These are phyloP conservation scores for Seira ritae DNA, from an alignment of 2,888 invertebrate species.

Conservation along the genomic window DNA sequence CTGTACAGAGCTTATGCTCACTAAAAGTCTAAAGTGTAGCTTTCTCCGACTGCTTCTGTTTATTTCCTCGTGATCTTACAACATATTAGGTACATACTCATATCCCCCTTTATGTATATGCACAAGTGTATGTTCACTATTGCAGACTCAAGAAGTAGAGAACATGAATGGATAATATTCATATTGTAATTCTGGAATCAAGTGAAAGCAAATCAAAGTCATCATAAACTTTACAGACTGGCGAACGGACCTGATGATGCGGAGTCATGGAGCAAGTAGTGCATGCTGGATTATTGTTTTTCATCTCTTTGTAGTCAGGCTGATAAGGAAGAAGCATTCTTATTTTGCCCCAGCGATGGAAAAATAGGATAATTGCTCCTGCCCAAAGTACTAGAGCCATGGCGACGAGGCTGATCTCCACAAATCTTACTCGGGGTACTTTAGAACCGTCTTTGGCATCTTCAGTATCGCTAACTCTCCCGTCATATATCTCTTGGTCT, in stretches of 20 bases:
- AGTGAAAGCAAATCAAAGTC: slow-evolving; percentile 60
- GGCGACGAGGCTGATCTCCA: slow-evolving; percentile 92
- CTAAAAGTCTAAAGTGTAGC: too few species aligned
- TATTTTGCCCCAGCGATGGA: slow-evolving; percentile 81
- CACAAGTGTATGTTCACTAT: too few species aligned
- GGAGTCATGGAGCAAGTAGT: slow-evolving; percentile 75
- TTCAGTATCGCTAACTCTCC: slow-evolving; percentile 39
- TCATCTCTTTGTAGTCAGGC: slow-evolving; percentile 93
- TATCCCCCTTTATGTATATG: too few species aligned
- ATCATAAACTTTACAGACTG: slow-evolving; percentile 48
- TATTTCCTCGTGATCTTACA: too few species aligned
- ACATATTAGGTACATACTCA: too few species aligned
- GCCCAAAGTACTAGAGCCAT: slow-evolving; percentile 90
- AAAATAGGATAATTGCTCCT: slow-evolving; percentile 90
- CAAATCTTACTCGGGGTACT: slow-evolving; percentile 83
- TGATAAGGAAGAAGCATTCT: slow-evolving; percentile 94
- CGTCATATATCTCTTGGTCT: slow-evolving; percentile 25
- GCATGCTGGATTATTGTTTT: slow-evolving; percentile 85
- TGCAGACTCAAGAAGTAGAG: too few species aligned
- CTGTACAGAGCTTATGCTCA: too few species aligned
- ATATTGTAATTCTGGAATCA: slow-evolving; percentile 67
- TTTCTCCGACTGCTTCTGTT: too few species aligned
- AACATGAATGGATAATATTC: slow-evolving; percentile 14
- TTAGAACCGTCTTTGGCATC: slow-evolving; percentile 57
- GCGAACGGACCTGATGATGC: slow-evolving; percentile 72